Base-by-base conservation (phyloP, 1,140 invertebrate genomes). In the Drosophila santomea region DNA sequence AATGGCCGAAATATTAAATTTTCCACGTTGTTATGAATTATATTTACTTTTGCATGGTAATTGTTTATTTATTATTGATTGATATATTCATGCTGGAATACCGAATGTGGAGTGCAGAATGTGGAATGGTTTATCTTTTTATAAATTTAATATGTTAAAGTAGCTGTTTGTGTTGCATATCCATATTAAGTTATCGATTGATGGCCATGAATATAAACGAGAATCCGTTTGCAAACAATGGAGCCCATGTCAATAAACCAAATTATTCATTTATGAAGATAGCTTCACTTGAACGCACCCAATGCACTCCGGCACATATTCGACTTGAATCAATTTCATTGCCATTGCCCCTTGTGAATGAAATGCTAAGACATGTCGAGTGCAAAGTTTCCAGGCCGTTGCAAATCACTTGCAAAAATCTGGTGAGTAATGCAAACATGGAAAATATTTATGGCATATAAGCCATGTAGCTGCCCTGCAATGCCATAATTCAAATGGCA, bases 401-500 rank as follows among this genome's bases (percentile, higher is more conserved):
- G 84, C 84, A 88, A 88, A 88, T 88, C 84, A 77, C 80, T 79
- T 72, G 78, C 59, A 80, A 74, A 83, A 89, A 82, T 86, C 83
- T 84, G 79, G 73, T 78, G 80, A 89, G 85, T 68, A 89, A 89
- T 88, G 84, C 85, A 90, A 88, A 78, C 85, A 89, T 71, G 64
- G 80, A 78, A 89, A 89, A 88, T 84, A 88, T 88, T 89, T 88
- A 88, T 88, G 77, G 76, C 73, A 74, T 80, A 84, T 80, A 88
- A 83, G 80, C 84, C 83, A 68, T 84, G 84, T 72, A 56, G 63
- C 77, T 80, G 80, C 77, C 79, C 80, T 90, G 81, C 80, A 84
- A 84, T 84, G 85, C 74, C 80, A 90, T 89, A 89, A 89, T 90
- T 89, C 80, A 89, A 90, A 89, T 84, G 84, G 64, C 67, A 52